These are phyloP conservation scores for Pedionomus torquatus DNA, from an alignment of 2,113 vertebrate genomes.

Conservation along the genomic window DNA sequence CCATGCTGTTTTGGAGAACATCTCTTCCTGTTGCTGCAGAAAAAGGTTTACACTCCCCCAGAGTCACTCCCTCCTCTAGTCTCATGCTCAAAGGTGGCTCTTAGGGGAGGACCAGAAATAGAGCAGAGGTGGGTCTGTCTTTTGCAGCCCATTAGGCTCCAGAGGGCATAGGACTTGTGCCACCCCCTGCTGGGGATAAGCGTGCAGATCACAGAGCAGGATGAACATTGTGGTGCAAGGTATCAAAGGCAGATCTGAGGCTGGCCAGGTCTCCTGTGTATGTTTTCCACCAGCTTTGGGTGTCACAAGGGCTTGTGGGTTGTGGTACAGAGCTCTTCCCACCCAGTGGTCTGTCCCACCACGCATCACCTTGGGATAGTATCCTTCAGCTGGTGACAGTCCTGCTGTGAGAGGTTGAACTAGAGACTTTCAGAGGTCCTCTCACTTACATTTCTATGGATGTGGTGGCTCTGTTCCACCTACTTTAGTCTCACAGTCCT, in stretches of 20 bases:
- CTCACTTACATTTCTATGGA: rapidly evolving
- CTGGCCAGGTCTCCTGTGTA: rapidly evolving
- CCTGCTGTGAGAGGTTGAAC: not conserved
- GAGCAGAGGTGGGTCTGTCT: not conserved
- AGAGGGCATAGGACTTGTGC: not conserved
- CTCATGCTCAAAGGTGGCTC: not conserved
- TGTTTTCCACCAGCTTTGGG: not conserved
- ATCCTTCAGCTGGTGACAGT: not conserved
- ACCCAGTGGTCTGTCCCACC: not conserved
- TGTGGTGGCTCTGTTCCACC: not conserved
- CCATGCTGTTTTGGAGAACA: not conserved
- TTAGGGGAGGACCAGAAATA: not conserved
- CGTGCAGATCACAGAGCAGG: constrained; percentile 81
- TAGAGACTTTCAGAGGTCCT: not conserved
- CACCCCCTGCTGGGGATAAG: constrained; percentile 82
- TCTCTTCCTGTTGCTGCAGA: not conserved
- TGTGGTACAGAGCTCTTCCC: not conserved
- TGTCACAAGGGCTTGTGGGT: not conserved
- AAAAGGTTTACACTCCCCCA: not conserved
- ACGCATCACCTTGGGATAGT: not conserved
- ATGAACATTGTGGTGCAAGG: constrained; percentile 82
- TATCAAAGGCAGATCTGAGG: constrained; percentile 71
- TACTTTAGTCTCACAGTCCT: not conserved
- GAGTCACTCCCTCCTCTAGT: not conserved
- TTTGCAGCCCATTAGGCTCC: not conserved